phyloP scores from a whole-genome alignment of 2,888 invertebrate species.

The Ectemnius continuus region DNA sequence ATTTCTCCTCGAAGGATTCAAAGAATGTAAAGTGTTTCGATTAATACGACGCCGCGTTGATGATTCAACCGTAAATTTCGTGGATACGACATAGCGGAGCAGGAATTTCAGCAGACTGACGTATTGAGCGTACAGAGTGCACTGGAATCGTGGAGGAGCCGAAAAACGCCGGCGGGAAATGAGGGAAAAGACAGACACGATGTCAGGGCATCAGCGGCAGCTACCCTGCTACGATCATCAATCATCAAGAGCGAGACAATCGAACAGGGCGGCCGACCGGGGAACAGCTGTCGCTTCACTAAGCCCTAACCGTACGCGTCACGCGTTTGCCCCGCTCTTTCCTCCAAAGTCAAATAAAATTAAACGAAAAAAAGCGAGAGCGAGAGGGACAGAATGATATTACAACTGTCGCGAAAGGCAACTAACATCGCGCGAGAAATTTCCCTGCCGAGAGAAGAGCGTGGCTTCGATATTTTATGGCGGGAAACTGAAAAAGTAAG shows the following conservation, averaged over 20 bases:
- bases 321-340: constrained; percentile 65
- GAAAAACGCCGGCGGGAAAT: constrained; percentile 59
- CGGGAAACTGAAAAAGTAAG: too few species aligned
- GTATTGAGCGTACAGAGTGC: constrained; percentile 50
- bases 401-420: too few species aligned
- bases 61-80: too few species aligned
- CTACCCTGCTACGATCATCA: constrained; percentile 81
- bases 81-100: constrained; percentile 18
- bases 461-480: too few species aligned
- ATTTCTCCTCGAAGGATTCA: too few species aligned
- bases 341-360: constrained; percentile 38
- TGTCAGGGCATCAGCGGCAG: constrained; percentile 72
- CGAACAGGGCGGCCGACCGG: constrained; percentile 79
- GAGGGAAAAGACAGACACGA: constrained; percentile 64
- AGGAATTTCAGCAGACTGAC: constrained; percentile 27
- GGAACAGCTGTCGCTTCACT: constrained; percentile 81
- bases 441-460: too few species aligned
- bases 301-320: constrained; percentile 70
- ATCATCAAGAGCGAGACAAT: constrained; percentile 81
- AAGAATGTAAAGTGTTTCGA: too few species aligned
- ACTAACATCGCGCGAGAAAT: too few species aligned
- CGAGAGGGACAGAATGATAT: too few species aligned
- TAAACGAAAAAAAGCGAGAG: neutral
- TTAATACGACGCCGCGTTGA: too few species aligned
- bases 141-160: constrained; percentile 54